Evolutionary conservation across 2,888 invertebrate species (phyloP).

Genomic region (Neoitamus cyanurus): DNA sequence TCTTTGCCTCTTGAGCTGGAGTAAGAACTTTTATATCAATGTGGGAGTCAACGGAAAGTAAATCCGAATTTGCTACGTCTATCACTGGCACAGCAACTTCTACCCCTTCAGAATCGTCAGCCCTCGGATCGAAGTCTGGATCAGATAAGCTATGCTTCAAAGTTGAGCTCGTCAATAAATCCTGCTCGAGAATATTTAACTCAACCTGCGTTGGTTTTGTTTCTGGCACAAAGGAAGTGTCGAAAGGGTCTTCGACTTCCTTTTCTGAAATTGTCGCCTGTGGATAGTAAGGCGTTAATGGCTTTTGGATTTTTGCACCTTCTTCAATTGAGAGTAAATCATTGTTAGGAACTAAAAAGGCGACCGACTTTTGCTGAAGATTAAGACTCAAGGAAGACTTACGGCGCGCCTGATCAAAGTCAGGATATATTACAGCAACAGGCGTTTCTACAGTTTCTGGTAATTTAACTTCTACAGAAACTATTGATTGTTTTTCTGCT

Average conservation of each 20-base stretch:
- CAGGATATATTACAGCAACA: constrained; percentile 21
- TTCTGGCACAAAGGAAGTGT: constrained; percentile 84
- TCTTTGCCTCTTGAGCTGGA: constrained; percentile 69
- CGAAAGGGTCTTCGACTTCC: constrained; percentile 81
- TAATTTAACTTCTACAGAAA: constrained; percentile 46
- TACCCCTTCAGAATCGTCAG: constrained; percentile 55
- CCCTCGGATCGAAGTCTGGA: constrained; percentile 71
- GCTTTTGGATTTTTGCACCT: constrained; percentile 73
- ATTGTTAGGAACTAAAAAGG: constrained; percentile 72
- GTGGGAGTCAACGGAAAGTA: constrained; percentile 69
- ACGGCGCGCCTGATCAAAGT: constrained; percentile 65
- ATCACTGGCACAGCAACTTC: background rate
- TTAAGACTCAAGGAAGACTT: constrained; percentile 73
- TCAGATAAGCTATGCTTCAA: constrained; percentile 74
- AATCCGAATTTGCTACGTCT: constrained; percentile 60
- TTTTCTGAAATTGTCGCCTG: constrained; percentile 65
- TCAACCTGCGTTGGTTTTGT: constrained; percentile 82
- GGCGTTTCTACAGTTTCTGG: constrained; percentile 50
- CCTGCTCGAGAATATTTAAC: constrained; percentile 79
- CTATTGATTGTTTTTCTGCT: background rate
- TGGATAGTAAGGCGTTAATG: constrained; percentile 84
- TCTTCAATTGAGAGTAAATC: constrained; percentile 73
- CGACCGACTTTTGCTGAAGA: constrained; percentile 70
- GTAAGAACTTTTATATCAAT: constrained; percentile 79
- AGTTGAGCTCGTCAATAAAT: constrained; percentile 69